Conservation (phyloP, 2,888 invertebrate genomes). For the Nowickia ferox region DNA sequence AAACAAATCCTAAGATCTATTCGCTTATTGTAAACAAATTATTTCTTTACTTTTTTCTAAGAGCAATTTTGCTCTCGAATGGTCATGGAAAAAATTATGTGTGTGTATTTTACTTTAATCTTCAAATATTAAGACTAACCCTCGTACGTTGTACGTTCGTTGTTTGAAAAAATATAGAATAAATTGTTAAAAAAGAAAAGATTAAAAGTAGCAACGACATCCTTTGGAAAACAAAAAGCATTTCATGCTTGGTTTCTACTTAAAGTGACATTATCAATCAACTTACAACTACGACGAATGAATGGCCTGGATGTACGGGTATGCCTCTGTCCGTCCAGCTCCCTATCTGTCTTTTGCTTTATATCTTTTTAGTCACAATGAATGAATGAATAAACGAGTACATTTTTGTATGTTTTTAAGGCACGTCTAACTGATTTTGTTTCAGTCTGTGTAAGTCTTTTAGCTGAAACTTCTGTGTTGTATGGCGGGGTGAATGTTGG, state of each 20-base stretch:
- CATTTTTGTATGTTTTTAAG: slow-evolving; percentile 49
- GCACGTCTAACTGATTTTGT: slow-evolving; percentile 52
- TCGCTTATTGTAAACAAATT: no score
- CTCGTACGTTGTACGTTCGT: background rate
- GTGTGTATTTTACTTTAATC: background rate
- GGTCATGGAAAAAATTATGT: no score
- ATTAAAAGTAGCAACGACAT: slow-evolving; percentile 49
- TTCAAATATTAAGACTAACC: background rate
- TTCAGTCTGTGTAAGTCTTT: slow-evolving; percentile 53
- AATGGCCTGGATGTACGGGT: slow-evolving; percentile 18
- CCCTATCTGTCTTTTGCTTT: background rate
- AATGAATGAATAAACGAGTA: slow-evolving; percentile 22
- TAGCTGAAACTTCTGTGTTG: slow-evolving; percentile 53
- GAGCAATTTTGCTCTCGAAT: background rate
- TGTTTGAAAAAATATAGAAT: slow-evolving; percentile 14
- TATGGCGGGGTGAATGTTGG: slow-evolving; percentile 38
- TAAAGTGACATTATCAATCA: slow-evolving; percentile 69
- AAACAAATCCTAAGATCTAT: no score
- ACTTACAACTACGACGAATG: slow-evolving; percentile 30
- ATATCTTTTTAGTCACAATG: background rate
- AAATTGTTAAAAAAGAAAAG: slow-evolving; percentile 14
- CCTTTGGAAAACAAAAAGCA: slow-evolving; percentile 55
- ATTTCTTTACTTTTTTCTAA: background rate
- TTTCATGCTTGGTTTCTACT: slow-evolving; percentile 62
- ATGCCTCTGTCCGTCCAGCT: background rate